Evolutionary conservation across 2,888 invertebrate genomes (phyloP).

Genomic region (Pomacea canaliculata): DNA sequence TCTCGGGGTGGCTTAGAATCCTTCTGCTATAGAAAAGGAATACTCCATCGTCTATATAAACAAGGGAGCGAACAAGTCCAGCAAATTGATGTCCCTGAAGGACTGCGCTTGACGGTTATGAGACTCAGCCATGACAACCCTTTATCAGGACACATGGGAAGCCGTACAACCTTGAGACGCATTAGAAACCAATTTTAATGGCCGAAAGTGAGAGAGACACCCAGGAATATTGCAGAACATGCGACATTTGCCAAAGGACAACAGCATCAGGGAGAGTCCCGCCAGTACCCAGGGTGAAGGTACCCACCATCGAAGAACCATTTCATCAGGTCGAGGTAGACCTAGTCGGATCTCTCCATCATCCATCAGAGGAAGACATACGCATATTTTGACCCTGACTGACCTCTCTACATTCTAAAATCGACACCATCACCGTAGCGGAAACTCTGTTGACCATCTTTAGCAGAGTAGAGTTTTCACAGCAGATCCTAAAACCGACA

Average conservation of each 20-base stretch:
- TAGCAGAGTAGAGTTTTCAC: constrained; percentile 7
- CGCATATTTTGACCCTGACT: constrained; percentile 34
- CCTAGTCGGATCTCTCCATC: constrained; percentile 41
- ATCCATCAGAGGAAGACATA: constrained; percentile 32
- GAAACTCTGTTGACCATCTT: constrained; percentile 37
- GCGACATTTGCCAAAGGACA: constrained; percentile 28
- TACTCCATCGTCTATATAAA: background rate
- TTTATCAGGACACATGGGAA: constrained; percentile 7
- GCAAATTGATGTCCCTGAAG: constrained; percentile 1
- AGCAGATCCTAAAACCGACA: constrained; percentile 36
- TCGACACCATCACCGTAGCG: constrained; percentile 35
- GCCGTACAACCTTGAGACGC: background rate
- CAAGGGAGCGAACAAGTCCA: background rate
- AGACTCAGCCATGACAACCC: background rate
- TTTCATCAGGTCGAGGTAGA: constrained; percentile 43
- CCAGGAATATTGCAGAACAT: constrained; percentile 32
- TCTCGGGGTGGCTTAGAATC: background rate
- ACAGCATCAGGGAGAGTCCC: constrained; percentile 28
- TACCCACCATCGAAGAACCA: constrained; percentile 37
- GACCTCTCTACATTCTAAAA: constrained; percentile 39
- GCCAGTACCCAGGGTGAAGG: constrained; percentile 30
- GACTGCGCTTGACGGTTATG: background rate
- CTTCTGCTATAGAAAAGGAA: background rate
- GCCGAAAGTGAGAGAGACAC: constrained; percentile 37
- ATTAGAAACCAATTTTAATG: constrained; percentile 31